Base-by-base conservation (phyloP, 1,140 invertebrate species). In the Cydia strobilella region DNA sequence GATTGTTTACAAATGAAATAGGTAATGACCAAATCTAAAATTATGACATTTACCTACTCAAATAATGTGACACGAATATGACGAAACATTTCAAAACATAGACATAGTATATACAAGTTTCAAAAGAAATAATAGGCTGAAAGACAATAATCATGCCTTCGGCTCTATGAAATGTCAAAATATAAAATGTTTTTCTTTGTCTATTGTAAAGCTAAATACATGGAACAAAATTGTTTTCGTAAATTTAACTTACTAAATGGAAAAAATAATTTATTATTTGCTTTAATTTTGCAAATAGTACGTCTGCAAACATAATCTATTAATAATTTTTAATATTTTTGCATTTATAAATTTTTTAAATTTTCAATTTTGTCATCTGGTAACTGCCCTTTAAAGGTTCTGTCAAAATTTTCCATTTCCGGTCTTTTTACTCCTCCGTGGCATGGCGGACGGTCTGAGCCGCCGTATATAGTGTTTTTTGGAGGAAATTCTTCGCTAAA, bases 381-480 rank as follows among this genome's bases (percentile, higher is more conserved):
- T 83, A 88, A 90, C 79, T 78, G 82, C 72, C 83, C 79, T 48
- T 86, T 73, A 82, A n/a, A 77, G 25, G 15, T 35, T 79, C 74
- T 89, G 88, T 90, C 89, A 91, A 25, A 77, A 85, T 76, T 79
- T 76, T 76, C 74, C 25, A 73, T 84, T 90, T 93, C 91, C 92
- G 92, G 90, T 89, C 91, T 90, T 93, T 93, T 92, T 86, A 93
- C 79, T 91, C 85, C 90, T 93, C 87, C 92, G 91, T 92, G 91
- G 91, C 91, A 93, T 93, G 92, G 91, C 90, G 91, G 92, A 93
- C 92, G 90, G 91, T 93, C 87, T 87, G 83, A 84, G 88, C 89
- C 90, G 80, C 89, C 89, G 87, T 82, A 79, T 76, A 82, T 91
- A 87, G 89, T 92, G 91, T 90, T 87, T 90, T 89, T 90, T 80